Evolutionary conservation across 37 sponge, comb jelly and placozoan genomes (phyloP), one percentile per base, ranked within the genome.

Genomic region (Spongilla lacustris): DNA sequence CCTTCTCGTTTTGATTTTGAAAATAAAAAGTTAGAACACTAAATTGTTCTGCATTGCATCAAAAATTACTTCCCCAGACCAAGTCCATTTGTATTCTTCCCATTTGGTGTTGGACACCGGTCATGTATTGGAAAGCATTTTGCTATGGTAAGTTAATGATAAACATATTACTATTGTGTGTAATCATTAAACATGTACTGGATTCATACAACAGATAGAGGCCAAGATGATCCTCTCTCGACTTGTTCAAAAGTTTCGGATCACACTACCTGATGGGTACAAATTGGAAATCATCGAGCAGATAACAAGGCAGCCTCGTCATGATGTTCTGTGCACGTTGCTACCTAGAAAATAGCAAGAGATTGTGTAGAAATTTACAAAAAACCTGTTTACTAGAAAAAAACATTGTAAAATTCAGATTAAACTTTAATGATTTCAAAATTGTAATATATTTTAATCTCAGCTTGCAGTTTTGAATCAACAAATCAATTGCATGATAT

Each of bases 91-190:
- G 74, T 83, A 19, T 83, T 28, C 58, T 71, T 83, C 30, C 81
- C 81, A 67, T 81, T 81, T 81, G 68, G 81, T 67, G 68, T 68
- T 28, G 81, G 81, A 0, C 81, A 81, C 28, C 81, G 81, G 27
- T 81, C 81, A 29, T 81, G 81, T 68, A 66, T 81, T 24, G 81
- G 81, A 27, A 81, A 33, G 69, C 67, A 66, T n/a, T 81, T 81
- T 81, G 81, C 81, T 3, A 81, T 81, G 68, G 83, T 83, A 9
- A 83, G 83, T 3, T 11, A 28, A 76, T 29, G 38, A 14, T 29
- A 36, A 1, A 14, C 0, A 21, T 14, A 17, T 73, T 1, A n/a
- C n/a, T 21, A 73, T 81, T 2, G 26, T n/a, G n/a, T n/a, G n/a
- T n/a, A n/a, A n/a, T n/a, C n/a, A n/a, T 69, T 3, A 0, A 12